A percentile compares a stretch with the other conserved stretches of the same genome.
These are phyloP conservation scores for Gymnogyps californianus DNA, from an alignment of 2,113 vertebrate species.

Conservation along the genomic window DNA sequence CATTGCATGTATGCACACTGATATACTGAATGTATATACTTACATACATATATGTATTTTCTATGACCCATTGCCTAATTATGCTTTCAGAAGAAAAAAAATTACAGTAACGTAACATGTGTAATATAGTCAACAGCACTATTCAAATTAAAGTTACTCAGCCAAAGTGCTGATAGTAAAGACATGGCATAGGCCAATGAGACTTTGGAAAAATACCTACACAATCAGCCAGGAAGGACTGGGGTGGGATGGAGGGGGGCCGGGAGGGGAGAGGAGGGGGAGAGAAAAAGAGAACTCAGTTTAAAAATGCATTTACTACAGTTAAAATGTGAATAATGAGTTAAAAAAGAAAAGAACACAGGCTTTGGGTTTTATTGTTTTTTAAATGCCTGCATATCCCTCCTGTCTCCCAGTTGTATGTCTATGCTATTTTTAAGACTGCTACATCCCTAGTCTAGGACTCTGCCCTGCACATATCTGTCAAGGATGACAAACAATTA, in stretches of 20 bases:
- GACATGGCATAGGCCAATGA: background rate
- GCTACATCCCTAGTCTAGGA: too few species aligned
- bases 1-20: background rate
- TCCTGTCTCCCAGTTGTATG: background rate
- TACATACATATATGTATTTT: background rate
- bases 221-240: background rate
- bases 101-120: background rate
- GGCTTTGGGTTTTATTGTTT: background rate
- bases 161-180: background rate
- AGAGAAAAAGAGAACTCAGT: background rate
- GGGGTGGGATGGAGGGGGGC: background rate
- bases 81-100: background rate
- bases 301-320: background rate
- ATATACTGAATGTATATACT: background rate
- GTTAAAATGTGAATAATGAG: background rate
- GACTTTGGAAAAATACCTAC: background rate
- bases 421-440: background rate
- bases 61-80: background rate
- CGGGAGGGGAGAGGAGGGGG: too few species aligned
- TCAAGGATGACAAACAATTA: background rate
- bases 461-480: background rate
- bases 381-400: background rate
- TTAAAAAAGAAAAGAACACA: background rate
- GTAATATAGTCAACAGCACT: background rate
- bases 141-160: background rate